Percentiles rank a stretch among this genome's conserved stretches.
Evolutionary conservation across 2,888 invertebrate genomes (phyloP).

Genomic region (Agrochola lota): DNA sequence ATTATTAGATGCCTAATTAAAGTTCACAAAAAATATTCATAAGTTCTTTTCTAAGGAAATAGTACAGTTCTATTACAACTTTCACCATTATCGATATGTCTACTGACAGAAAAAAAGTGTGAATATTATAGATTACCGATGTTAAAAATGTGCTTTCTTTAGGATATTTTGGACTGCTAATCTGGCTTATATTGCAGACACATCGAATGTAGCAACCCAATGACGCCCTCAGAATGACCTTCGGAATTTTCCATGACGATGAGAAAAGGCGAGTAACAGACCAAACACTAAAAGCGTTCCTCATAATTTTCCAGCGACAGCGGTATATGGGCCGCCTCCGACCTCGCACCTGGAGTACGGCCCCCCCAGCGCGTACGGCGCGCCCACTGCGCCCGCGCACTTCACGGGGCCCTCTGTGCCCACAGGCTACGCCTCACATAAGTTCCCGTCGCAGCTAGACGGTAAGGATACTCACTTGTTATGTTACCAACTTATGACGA

Average conservation of each 20-base stretch:
- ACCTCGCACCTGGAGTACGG: conserved; percentile 82
- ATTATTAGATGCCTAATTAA: too few species aligned
- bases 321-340: conserved; percentile 84
- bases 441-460: conserved; percentile 86
- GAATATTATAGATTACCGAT: neutral
- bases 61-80: too few species aligned
- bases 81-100: too few species aligned
- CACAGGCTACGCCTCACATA: conserved; percentile 85
- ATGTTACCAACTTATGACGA: neutral
- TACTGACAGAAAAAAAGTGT: neutral
- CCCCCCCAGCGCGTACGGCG: conserved; percentile 82
- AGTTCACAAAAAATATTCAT: too few species aligned
- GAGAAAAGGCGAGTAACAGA: neutral
- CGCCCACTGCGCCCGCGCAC: conserved; percentile 85
- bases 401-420: conserved; percentile 81
- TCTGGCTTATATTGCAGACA: neutral
- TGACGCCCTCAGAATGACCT: neutral
- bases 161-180: neutral
- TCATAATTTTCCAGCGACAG: conserved; percentile 74
- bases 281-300: neutral
- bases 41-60: too few species aligned
- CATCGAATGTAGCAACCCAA: neutral
- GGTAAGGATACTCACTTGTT: conserved; percentile 74
- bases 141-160: neutral
- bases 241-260: rapidly evolving